A percentile compares a stretch with the other conserved stretches of the same genome.
These are phyloP conservation scores for Catocala fraxini DNA, from an alignment of 2,888 invertebrate species.

Conservation along the genomic window DNA sequence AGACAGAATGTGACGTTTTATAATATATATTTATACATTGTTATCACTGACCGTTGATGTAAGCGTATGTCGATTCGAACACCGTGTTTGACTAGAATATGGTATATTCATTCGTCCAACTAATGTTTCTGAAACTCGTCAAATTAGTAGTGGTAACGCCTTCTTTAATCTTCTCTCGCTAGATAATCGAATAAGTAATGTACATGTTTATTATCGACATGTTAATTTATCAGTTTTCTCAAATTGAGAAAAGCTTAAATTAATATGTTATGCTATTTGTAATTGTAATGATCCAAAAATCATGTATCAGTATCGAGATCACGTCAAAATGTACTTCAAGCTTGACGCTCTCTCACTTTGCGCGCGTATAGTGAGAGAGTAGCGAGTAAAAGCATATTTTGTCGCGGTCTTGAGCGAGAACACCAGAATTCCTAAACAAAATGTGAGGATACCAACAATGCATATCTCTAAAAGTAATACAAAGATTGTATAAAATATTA, in stretches of 20 bases:
- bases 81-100: constrained; percentile 35
- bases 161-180: constrained; percentile 42
- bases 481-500: constrained; percentile 53
- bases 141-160: constrained; percentile 37
- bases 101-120: constrained; percentile 36
- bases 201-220: constrained; percentile 27
- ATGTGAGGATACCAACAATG: constrained; percentile 47
- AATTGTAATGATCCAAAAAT: constrained; percentile 20
- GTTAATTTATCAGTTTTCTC: constrained; percentile 47
- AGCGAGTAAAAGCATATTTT: constrained; percentile 26
- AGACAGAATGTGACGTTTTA: constrained; percentile 31
- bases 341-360: constrained; percentile 22
- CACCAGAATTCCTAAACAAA: constrained; percentile 48
- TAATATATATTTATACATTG: constrained; percentile 40
- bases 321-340: constrained; percentile 27
- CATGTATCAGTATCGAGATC: constrained; percentile 16
- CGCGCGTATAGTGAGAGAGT: constrained; percentile 30
- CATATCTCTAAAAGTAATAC: constrained; percentile 54
- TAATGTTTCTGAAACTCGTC: constrained; percentile 34
- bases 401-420: constrained; percentile 21
- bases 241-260: constrained; percentile 47
- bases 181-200: constrained; percentile 37
- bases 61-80: constrained; percentile 25
- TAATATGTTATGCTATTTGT: constrained; percentile 32
- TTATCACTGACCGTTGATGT: constrained; percentile 33